Percentiles rank a stretch among this genome's conserved stretches.
These are phyloP conservation scores for Trilocha varians DNA, from an alignment of 2,888 invertebrate genomes.

Conservation along the genomic window DNA sequence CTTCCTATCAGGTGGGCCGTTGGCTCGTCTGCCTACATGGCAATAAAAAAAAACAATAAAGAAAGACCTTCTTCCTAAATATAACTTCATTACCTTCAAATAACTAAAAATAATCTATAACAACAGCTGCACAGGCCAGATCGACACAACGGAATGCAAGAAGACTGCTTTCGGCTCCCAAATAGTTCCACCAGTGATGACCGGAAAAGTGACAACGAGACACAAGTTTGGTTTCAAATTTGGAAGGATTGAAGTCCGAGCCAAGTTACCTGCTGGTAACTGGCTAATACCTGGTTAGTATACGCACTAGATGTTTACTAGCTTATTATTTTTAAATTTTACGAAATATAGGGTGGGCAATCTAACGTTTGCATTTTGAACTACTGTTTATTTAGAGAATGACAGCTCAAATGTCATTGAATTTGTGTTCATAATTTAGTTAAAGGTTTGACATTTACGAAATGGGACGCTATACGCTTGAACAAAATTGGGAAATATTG, in stretches of 20 bases:
- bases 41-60: too few species aligned
- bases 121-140: slow-evolving; percentile 63
- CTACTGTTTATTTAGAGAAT: too few species aligned
- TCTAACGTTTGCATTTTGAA: too few species aligned
- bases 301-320: background rate
- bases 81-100: background rate
- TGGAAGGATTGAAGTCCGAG: slow-evolving; percentile 79
- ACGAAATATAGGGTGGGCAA: too few species aligned
- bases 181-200: slow-evolving; percentile 80
- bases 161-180: slow-evolving; percentile 59
- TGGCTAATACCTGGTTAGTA: slow-evolving; percentile 82
- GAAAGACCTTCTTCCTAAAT: too few species aligned
- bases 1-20: too few species aligned
- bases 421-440: too few species aligned
- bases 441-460: too few species aligned
- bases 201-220: slow-evolving; percentile 77
- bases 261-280: slow-evolving; percentile 81
- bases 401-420: too few species aligned
- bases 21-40: too few species aligned
- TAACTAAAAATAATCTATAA: background rate
- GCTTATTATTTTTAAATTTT: background rate
- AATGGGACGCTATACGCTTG: too few species aligned
- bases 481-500: too few species aligned
- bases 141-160: slow-evolving; percentile 57
- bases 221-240: slow-evolving; percentile 79